Evolutionary conservation across 2,113 vertebrate species (phyloP).

Genomic region (Gallinago media): DNA sequence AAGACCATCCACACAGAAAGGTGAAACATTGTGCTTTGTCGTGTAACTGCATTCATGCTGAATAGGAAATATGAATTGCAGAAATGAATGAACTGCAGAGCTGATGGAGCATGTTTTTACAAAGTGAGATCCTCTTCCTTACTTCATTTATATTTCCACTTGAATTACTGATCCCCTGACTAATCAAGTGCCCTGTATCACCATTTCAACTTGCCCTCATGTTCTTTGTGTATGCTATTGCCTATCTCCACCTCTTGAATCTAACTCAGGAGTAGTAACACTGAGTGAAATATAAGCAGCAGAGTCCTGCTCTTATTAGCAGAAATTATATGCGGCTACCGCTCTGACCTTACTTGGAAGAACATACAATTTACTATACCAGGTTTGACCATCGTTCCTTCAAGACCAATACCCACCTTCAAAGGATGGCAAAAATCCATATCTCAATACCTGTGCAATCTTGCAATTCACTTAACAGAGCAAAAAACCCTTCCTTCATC

Average conservation of each 20-base stretch:
- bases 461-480: neutral
- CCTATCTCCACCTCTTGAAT: neutral
- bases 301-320: slow-evolving; percentile 8
- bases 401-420: neutral
- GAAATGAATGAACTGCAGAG: neutral
- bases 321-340: slow-evolving; percentile 12
- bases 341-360: slow-evolving; percentile 5
- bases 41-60: neutral
- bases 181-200: neutral
- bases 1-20: neutral
- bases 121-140: neutral
- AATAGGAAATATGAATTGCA: neutral
- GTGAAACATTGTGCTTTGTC: neutral
- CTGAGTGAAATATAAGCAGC: slow-evolving; percentile 7
- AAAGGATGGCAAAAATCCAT: neutral
- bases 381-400: neutral
- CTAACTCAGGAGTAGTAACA: neutral
- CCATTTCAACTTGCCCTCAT: neutral
- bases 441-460: neutral
- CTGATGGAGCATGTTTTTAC: neutral
- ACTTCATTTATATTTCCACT: neutral
- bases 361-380: neutral
- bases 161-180: neutral
- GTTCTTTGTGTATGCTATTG: neutral
- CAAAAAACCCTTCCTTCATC: neutral